Evolutionary conservation across 2,888 invertebrate genomes (phyloP).

Genomic region (Coenonympha glycerion): DNA sequence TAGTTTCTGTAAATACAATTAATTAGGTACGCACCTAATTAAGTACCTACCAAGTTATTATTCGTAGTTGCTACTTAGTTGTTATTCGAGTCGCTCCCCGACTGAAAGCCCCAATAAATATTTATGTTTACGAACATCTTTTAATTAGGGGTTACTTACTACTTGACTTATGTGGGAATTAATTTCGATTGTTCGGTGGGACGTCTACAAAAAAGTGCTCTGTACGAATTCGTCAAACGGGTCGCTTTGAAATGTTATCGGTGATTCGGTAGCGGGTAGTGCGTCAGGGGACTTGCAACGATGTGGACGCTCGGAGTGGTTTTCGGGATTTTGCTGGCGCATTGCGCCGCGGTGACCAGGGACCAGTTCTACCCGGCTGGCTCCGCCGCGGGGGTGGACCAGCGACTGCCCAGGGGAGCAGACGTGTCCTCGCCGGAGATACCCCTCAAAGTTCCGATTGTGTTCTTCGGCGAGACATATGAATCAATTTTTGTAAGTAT

Average conservation of each 20-base stretch:
- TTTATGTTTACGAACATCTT: neutral
- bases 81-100: neutral
- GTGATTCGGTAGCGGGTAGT: constrained; percentile 1
- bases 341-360: constrained; percentile 63
- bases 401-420: constrained; percentile 70
- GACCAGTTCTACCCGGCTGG: constrained; percentile 79
- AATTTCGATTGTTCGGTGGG: neutral
- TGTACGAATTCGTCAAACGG: constrained; percentile 2
- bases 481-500: constrained; percentile 88
- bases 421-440: constrained; percentile 81
- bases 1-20: neutral
- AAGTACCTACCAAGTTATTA: neutral
- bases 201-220: constrained; percentile 5
- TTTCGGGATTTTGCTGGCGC: constrained; percentile 47
- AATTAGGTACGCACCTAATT: neutral
- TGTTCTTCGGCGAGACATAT: constrained; percentile 86
- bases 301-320: constrained; percentile 67
- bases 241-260: neutral
- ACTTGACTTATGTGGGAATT: neutral
- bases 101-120: neutral
- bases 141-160: neutral
- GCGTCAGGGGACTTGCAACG: constrained; percentile 20
- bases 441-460: constrained; percentile 81
- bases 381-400: constrained; percentile 70
- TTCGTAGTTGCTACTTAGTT: too few relatives aligned